Evolutionary conservation across 2,113 vertebrate species (phyloP), one percentile per base, ranked within the genome.

Genomic region (Misgurnus mizolepis): DNA sequence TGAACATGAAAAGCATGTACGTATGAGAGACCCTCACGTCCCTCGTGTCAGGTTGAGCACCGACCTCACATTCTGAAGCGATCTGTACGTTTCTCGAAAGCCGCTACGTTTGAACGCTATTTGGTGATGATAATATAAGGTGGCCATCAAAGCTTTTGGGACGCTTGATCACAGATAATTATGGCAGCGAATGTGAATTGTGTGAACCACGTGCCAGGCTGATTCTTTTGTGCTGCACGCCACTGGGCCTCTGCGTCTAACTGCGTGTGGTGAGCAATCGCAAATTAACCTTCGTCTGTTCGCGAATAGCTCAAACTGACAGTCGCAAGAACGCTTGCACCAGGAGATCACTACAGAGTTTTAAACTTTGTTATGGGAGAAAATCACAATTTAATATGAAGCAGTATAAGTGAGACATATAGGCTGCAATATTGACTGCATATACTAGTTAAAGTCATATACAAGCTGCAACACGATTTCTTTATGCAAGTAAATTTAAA

Each of bases 121-220:
- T 40, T 69, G 53, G 81, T 85, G 82, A 85, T 79, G 79, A 76
- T 83, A 81, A 85, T 83, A 67, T 64, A 75, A 81, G 82, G 76
- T 61, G 60, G 75, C 81, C 84, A 85, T 85, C 75, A 85, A 85
- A 85, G 84, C 70, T 55, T 22, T 39, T 18, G 60, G 27, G 69
- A 60, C 55, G 78, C 82, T 85, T 83, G 82, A 85, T 85, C 84
- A 79, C 22, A 34, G 58, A 70, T 83, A 78, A 85, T 85, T 76
- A 85, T 55, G 81, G 75, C 70, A 81, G 79, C 6, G 9, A 60
- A 77, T 53, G 47, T 76, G 68, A 85, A 74, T 69, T 56, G 27
- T 78, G 67, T 83, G 83, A 85, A 83, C 72, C 41, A 45, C 41
- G 58, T 82, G 80, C 78, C 85, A 80, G 80, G 68, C 60, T 66